phyloP scores from a whole-genome alignment of 1,140 invertebrate genomes.

The Brachionus asplanchnoidis region DNA sequence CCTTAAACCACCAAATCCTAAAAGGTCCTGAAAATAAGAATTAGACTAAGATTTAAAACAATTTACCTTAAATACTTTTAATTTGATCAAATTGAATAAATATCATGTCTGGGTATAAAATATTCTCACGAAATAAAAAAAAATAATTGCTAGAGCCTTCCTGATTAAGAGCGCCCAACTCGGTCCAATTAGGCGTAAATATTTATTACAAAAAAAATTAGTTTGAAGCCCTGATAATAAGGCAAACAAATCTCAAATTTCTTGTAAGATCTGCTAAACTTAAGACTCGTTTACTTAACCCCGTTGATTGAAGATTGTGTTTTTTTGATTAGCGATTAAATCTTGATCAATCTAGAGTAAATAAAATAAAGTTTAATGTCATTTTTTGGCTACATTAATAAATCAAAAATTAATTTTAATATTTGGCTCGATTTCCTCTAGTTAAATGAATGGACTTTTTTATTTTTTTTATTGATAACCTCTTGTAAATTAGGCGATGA shows the following conservation, averaged over 20 bases:
- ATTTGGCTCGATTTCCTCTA: no score
- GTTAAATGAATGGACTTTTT: no score
- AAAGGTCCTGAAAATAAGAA: no score
- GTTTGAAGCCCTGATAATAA: neutral
- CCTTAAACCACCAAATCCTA: no score
- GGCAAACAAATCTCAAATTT: neutral
- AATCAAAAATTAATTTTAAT: neutral
- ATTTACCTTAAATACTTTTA: no score
- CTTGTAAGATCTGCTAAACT: neutral
- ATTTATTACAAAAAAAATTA: neutral
- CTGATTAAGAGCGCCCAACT: neutral
- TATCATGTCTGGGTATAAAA: neutral
- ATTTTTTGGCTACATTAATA: neutral
- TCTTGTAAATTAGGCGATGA: neutral
- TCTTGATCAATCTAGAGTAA: neutral
- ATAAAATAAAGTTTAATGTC: neutral
- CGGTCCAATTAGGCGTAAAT: neutral
- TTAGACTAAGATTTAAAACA: no score
- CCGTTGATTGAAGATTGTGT: neutral
- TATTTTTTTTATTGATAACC: neutral
- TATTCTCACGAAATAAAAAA: neutral
- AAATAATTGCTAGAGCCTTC: neutral
- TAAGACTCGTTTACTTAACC: neutral
- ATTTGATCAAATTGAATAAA: no score
- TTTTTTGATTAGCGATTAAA: neutral